These are phyloP conservation scores for Ophonus ardosiacus DNA, from an alignment of 2,888 invertebrate genomes.

Conservation along the genomic window DNA sequence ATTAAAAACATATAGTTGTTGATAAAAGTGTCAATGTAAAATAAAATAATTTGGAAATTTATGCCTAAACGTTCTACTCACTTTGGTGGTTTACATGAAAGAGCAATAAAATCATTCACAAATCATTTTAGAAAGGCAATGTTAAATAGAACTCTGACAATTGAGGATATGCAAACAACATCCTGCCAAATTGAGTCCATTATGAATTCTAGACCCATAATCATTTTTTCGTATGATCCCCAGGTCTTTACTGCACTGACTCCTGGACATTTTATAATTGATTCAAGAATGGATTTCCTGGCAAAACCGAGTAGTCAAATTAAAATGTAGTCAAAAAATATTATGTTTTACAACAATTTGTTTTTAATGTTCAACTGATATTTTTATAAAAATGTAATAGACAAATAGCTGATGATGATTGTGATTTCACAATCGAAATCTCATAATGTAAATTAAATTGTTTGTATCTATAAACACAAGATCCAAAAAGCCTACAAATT, in stretches of 20 bases:
- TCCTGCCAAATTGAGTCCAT: not conserved
- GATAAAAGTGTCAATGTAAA: conserved; percentile 11
- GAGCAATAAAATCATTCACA: conserved; percentile 42
- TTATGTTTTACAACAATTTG: conserved; percentile 40
- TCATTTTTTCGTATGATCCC: not conserved
- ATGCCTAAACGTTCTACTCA: conserved; percentile 64
- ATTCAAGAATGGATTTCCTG: not conserved
- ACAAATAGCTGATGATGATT: conserved; percentile 63
- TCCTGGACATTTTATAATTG: not conserved
- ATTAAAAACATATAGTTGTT: too few relatives aligned
- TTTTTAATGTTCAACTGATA: too few relatives aligned
- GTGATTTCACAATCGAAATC: too few relatives aligned
- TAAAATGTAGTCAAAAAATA: too few relatives aligned
- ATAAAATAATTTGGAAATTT: conserved; percentile 62
- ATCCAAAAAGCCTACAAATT: too few relatives aligned
- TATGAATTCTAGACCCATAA: not conserved
- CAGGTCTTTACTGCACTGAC: not conserved
- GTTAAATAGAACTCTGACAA: not conserved
- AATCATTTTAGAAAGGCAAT: conserved; percentile 58
- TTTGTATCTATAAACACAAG: too few relatives aligned
- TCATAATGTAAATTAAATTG: too few relatives aligned
- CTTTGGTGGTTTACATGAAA: conserved; percentile 63
- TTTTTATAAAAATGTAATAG: too few relatives aligned
- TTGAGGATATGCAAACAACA: not conserved
- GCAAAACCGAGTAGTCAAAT: not conserved